Base-by-base conservation (phyloP, 2,888 invertebrate species). In the Ormyrus nitidulus region DNA sequence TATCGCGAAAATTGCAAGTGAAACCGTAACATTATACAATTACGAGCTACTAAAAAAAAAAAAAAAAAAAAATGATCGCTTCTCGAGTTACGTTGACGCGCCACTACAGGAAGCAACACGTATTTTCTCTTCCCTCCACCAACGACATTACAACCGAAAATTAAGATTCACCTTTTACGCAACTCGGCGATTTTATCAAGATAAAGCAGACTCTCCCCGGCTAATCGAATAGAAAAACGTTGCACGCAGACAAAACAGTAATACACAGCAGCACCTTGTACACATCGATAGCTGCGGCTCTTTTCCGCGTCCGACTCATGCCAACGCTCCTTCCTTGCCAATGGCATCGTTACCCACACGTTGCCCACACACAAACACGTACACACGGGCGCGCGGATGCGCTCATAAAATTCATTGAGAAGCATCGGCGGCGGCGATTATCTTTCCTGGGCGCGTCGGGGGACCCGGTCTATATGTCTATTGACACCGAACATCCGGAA, bases 401-500 rank as follows among this genome's bases (percentile, higher is more conserved):
- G 69, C 51, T 34, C 34, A 34, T 34, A 34, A 66, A 70, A 56
- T 71, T 71, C 65, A 58, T 77, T 19, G 71, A 66, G 58, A 44
- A 58, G 44, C 70, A 58, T 71, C 44, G 34, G 62, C 19, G 51
- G 5, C 59, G 34, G 65, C 65, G 72, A 78, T 66, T 78, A 66
- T 71, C 72, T 78, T 61, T 49, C 8, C 71, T 66, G 78, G 78
- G 72, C 58, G 78, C 78, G 78, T 78, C 78, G 69, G 49, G 6
- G 2, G 0, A 13, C 13, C 4, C 49, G 72, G 13, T 62, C 69
- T 59, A 68, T 7, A 53, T 58, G 65, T 64, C 66, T 72, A 72
- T 71, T 77, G 77, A 77, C 77, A 77, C 77, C 59, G 65, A 69
- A 54, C 61, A 65, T 71, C 77, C 77, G 77, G 77, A 77, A 71